These are phyloP conservation scores for Schlechtendalia chinensis DNA, from an alignment of 1,140 invertebrate genomes.

Conservation along the genomic window DNA sequence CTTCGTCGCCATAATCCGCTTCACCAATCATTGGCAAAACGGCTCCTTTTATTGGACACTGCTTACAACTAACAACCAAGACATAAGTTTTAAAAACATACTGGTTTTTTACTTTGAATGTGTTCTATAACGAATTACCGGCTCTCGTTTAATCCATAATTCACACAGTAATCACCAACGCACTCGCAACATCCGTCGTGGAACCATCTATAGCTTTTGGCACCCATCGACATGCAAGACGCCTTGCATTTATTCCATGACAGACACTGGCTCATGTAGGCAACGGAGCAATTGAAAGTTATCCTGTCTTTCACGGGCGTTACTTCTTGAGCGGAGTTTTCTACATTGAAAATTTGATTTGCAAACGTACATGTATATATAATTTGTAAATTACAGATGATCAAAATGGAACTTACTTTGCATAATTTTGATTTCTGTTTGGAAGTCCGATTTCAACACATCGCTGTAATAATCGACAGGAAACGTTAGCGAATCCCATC, in stretches of 20 bases:
- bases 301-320: slow-evolving; percentile 65
- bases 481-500: slow-evolving; percentile 77
- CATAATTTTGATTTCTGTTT: slow-evolving; percentile 64
- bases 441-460: slow-evolving; percentile 59
- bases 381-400: not conserved
- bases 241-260: slow-evolving; percentile 82
- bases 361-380: not conserved
- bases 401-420: slow-evolving; percentile 56
- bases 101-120: no score
- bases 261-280: slow-evolving; percentile 86
- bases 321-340: slow-evolving; percentile 65
- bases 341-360: slow-evolving; percentile 55
- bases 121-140: slow-evolving; percentile 57
- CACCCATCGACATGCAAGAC: slow-evolving; percentile 76
- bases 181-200: slow-evolving; percentile 95
- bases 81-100: not conserved
- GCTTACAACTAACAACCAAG: slow-evolving; percentile 21
- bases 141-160: slow-evolving; percentile 88
- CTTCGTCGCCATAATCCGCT: slow-evolving; percentile 44
- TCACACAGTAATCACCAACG: slow-evolving; percentile 82
- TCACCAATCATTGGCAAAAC: slow-evolving; percentile 40
- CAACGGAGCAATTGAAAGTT: slow-evolving; percentile 86
- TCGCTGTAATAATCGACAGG: slow-evolving; percentile 69
- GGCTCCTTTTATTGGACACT: slow-evolving; percentile 34
- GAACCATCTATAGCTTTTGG: slow-evolving; percentile 81